These are phyloP conservation scores for Aromia moschata DNA, from an alignment of 2,888 invertebrate genomes.

Conservation along the genomic window DNA sequence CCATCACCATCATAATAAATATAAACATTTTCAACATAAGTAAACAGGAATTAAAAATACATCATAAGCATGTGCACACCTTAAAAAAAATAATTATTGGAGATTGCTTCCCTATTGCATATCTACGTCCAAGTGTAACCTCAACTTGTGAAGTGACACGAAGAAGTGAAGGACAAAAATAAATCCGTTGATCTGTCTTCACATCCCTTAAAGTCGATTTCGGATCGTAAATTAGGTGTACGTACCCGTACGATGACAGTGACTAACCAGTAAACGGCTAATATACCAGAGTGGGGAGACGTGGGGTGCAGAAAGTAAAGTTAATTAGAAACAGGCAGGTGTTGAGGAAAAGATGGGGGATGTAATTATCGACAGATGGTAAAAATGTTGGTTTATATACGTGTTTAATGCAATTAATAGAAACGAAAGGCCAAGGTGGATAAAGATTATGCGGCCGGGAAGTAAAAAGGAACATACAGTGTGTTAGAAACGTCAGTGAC, in stretches of 20 bases:
- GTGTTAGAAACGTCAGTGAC: no score
- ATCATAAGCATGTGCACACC: no score
- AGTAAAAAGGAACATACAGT: no score
- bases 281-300: constrained; percentile 20
- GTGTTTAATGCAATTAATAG: constrained; percentile 11
- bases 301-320: constrained; percentile 35
- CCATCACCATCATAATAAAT: no score
- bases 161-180: not conserved
- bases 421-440: constrained; percentile 6
- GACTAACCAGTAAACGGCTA: not conserved
- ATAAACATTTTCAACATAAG: no score
- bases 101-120: no score
- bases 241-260: not conserved
- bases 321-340: constrained; percentile 41
- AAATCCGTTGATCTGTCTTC: not conserved
- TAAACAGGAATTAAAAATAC: no score
- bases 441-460: not conserved
- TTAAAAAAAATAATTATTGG: no score
- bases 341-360: constrained; percentile 38
- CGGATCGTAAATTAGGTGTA: not conserved
- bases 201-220: not conserved
- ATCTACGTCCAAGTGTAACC: no score
- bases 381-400: constrained; percentile 18
- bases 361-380: constrained; percentile 41
- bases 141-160: no score